Evolutionary conservation across 2,113 vertebrate species (phyloP).

Genomic region (Prochilodus magdalenae): DNA sequence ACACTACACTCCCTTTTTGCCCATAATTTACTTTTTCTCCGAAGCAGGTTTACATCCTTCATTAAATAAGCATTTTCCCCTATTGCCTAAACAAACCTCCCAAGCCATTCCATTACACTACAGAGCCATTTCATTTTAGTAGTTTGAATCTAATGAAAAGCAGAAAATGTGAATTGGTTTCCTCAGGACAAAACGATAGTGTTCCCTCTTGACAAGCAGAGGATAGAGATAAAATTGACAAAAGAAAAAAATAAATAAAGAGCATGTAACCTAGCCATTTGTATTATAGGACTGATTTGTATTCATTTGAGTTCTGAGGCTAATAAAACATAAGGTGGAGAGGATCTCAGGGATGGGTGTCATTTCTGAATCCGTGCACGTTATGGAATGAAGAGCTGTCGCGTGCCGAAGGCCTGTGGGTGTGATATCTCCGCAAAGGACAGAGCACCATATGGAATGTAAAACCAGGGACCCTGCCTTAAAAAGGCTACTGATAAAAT

Average conservation of each 20-base stretch:
- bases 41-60: not conserved
- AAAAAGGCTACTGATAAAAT: conserved; percentile 35
- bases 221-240: conserved; percentile 26
- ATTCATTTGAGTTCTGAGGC: conserved; percentile 36
- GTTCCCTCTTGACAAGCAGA: conserved; percentile 22
- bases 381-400: conserved; percentile 24
- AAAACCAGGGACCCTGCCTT: conserved; percentile 32
- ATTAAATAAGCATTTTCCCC: not conserved
- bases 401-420: not conserved
- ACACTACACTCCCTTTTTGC: not conserved
- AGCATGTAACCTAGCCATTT: conserved; percentile 29
- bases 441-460: conserved; percentile 35
- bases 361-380: conserved; percentile 43
- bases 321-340: conserved; percentile 39
- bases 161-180: conserved; percentile 18
- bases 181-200: conserved; percentile 23
- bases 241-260: not conserved
- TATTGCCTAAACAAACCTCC: not conserved
- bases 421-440: conserved; percentile 17
- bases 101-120: not conserved
- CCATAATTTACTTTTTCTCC: not conserved
- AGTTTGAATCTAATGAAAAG: conserved; percentile 17
- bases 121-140: conserved; percentile 21
- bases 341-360: conserved; percentile 32
- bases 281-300: conserved; percentile 48